These are phyloP conservation scores for Crotalus helleri DNA, from an alignment of 2,113 vertebrate genomes.

Conservation along the genomic window DNA sequence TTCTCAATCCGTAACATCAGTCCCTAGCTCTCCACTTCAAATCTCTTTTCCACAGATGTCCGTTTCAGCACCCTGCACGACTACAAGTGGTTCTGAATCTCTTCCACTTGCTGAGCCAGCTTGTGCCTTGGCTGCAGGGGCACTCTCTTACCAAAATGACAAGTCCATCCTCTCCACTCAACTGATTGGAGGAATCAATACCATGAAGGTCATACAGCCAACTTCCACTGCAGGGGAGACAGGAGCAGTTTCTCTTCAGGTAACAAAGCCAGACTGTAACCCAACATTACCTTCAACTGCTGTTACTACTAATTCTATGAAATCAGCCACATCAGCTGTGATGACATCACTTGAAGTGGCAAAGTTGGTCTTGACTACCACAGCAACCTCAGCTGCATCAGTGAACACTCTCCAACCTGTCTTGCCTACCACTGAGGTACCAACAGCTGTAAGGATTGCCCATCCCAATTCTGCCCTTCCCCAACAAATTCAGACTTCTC, in stretches of 20 bases:
- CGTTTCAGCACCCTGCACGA: constrained; percentile 31
- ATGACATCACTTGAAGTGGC: constrained; percentile 41
- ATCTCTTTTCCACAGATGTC: constrained; percentile 30
- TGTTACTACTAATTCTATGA: constrained; percentile 22
- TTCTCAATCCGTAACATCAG: constrained; percentile 33
- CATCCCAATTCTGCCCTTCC: constrained; percentile 45
- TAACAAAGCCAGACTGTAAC: constrained; percentile 46
- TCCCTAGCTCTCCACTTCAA: constrained; percentile 23
- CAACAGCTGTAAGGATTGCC: constrained; percentile 60
- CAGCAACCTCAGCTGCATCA: not conserved
- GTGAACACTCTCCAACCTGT: constrained; percentile 31
- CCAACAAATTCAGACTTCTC: constrained; percentile 46
- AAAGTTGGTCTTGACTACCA: constrained; percentile 49
- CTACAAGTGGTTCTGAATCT: constrained; percentile 27
- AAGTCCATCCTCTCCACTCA: constrained; percentile 33
- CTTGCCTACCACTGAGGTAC: constrained; percentile 47
- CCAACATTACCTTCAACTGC: constrained; percentile 36
- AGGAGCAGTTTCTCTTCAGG: constrained; percentile 44
- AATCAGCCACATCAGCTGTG: constrained; percentile 27
- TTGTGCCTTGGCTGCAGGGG: not conserved
- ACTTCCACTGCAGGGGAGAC: not conserved
- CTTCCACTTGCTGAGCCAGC: constrained; percentile 55
- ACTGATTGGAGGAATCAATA: constrained; percentile 11
- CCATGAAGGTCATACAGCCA: constrained; percentile 31
- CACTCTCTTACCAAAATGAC: constrained; percentile 32